Evolutionary conservation across 2,797 vertebrate species (phyloP).

Genomic region (Furcifer pardalis): DNA sequence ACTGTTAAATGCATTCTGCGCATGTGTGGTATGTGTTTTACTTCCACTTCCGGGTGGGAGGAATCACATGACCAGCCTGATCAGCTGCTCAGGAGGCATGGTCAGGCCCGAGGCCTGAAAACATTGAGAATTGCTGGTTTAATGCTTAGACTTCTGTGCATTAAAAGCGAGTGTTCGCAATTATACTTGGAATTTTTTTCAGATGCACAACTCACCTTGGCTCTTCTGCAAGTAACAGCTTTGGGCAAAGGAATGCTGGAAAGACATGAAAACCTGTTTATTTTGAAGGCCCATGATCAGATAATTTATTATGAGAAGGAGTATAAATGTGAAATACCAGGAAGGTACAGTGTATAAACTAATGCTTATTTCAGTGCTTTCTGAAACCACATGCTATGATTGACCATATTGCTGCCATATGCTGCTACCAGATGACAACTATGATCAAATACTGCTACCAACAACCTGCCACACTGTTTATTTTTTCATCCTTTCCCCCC

Average conservation of each 20-base stretch:
- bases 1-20: too few species aligned
- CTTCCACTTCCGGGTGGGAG: too few species aligned
- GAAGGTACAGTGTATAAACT: conserved; percentile 42
- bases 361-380: conserved; percentile 34
- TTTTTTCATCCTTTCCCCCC: conserved; percentile 56
- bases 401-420: conserved; percentile 70
- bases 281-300: conserved; percentile 50
- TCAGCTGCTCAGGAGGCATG: too few species aligned
- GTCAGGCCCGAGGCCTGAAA: too few species aligned
- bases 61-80: too few species aligned
- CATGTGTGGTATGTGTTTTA: too few species aligned
- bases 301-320: conserved; percentile 50
- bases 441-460: conserved; percentile 61
- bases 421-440: conserved; percentile 64
- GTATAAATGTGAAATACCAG: conserved; percentile 26
- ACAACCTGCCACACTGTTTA: conserved; percentile 63
- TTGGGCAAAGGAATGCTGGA: conserved; percentile 49
- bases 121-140: too few species aligned
- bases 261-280: conserved; percentile 55
- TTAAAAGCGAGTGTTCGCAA: conserved; percentile 39
- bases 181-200: conserved; percentile 33
- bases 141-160: fast-evolving
- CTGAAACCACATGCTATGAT: conserved; percentile 28
- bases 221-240: conserved; percentile 53
- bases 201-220: conserved; percentile 48